A percentile compares a stretch with the other conserved stretches of the same genome.
phyloP scores from a whole-genome alignment of 2,113 vertebrate genomes.

The Pandion haliaetus region DNA sequence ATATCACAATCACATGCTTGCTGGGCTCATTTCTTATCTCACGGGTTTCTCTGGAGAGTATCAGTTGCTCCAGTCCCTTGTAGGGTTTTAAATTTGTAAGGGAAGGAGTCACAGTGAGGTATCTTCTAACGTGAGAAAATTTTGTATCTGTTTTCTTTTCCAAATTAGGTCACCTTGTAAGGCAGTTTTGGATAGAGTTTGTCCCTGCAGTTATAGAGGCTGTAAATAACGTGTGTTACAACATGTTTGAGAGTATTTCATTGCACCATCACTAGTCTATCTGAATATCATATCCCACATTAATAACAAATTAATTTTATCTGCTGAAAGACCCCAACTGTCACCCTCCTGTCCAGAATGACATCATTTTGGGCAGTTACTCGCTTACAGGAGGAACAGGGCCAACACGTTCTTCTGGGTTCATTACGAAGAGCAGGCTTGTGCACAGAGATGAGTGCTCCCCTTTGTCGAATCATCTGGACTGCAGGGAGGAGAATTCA shows the following conservation, averaged over 20 bases:
- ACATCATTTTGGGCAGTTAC: slow-evolving; percentile 41
- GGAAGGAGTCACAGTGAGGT: slow-evolving; percentile 8
- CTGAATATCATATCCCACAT: slow-evolving; percentile 2
- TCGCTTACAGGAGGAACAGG: background rate
- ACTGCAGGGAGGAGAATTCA: background rate
- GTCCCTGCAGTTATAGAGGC: background rate
- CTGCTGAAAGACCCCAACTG: slow-evolving; percentile 37
- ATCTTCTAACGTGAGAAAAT: slow-evolving; percentile 43
- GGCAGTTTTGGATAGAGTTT: slow-evolving; percentile 31
- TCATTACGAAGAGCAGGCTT: background rate
- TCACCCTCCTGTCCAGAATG: slow-evolving; percentile 8
- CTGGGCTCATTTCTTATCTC: slow-evolving; percentile 61
- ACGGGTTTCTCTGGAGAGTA: slow-evolving; percentile 15
- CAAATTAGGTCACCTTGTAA: slow-evolving; percentile 57
- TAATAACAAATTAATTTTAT: slow-evolving; percentile 50
- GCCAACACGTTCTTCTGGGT: slow-evolving; percentile 51
- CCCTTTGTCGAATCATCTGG: background rate
- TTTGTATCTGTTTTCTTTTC: slow-evolving; percentile 19
- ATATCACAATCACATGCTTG: slow-evolving; percentile 51
- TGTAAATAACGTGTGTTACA: slow-evolving; percentile 48
- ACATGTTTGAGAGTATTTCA: slow-evolving; percentile 2
- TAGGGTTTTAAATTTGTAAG: slow-evolving; percentile 7
- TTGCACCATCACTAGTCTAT: slow-evolving; percentile 2
- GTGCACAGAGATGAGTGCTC: background rate
- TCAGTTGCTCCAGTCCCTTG: slow-evolving; percentile 39